Base-by-base conservation (phyloP, 92 coral and sea anemone genomes). In the Hydrozoanthus gracilis region DNA sequence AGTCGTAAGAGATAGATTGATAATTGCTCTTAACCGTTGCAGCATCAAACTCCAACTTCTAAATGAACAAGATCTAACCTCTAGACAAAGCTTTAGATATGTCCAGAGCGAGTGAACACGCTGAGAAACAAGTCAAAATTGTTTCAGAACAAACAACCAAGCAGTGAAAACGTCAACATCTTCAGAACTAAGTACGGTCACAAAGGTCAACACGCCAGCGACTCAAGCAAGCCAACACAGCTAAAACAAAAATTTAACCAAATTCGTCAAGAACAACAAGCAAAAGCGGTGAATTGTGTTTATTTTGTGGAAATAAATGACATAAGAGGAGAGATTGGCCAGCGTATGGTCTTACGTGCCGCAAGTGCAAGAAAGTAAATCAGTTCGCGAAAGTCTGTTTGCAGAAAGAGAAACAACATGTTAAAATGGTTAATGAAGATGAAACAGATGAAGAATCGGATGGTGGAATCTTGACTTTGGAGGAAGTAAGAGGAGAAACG, bases 351-450 rank as follows among this genome's bases (percentile, higher is more conserved):
- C 89, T 64, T 71, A 86, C 65, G 69, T 77, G 91, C 46, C 79
- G 82, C 11, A 88, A 77, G 75, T 91, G 91, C 78, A 89, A 84
- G 87, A 91, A 83, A 80, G 64, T 76, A 76, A 88, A 91, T 27
- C 89, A 91, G 54, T 88, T 84, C 76, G 91, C 91, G 46, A 90
- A 87, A 68, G 88, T 86, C 64, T 86, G 90, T 60, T 69, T 82
- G 73, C 86, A 82, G 46, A 61, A 65, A 79, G 73, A 71, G 15
- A 79, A 55, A 18, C 84, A 18, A 73, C 78, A 60, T 65, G 76
- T 66, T 73, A 77, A 49, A 27, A 78, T 62, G 78, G 74, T 69
- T 45, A 20, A 20, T 69, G 74, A 35, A 69, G 50, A 69, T 69
- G 74, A 69, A 69, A 69, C 10, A 69, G 73, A 69, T 69, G 74